These are phyloP conservation scores for Channallabes apus DNA, from an alignment of 2,797 vertebrate species.

Conservation along the genomic window DNA sequence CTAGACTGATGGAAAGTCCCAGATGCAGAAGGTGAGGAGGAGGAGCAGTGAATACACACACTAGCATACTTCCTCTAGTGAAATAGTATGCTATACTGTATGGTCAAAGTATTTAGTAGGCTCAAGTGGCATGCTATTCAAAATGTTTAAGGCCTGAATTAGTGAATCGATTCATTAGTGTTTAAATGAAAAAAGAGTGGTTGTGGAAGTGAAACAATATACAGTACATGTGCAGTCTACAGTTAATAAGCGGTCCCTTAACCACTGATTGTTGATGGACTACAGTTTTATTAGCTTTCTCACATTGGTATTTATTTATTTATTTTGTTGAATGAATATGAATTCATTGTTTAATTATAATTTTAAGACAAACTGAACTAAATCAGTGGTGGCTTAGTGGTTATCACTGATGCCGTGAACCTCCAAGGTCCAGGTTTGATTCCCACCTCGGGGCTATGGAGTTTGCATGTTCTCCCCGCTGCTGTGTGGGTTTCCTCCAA, in stretches of 20 bases:
- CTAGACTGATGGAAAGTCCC: slow-evolving; percentile 45
- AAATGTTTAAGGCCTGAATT: background rate
- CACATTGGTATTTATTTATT: background rate
- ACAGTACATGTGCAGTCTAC: background rate
- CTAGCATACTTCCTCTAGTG: background rate
- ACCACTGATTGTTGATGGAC: background rate
- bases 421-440: too few relatives aligned
- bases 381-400: too few relatives aligned
- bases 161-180: background rate
- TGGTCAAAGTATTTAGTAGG: background rate
- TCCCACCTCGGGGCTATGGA: too few relatives aligned
- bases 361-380: too few relatives aligned
- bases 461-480: too few relatives aligned
- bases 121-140: background rate
- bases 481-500: too few relatives aligned
- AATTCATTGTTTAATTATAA: too few relatives aligned
- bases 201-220: background rate
- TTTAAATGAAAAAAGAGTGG: background rate
- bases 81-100: background rate
- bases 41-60: background rate
- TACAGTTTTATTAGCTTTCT: background rate
- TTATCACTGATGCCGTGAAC: too few relatives aligned
- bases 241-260: background rate
- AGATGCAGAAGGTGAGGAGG: background rate
- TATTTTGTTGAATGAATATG: background rate